Evolutionary conservation across 2,797 vertebrate genomes (phyloP).

Genomic region (Anguilla obscura): DNA sequence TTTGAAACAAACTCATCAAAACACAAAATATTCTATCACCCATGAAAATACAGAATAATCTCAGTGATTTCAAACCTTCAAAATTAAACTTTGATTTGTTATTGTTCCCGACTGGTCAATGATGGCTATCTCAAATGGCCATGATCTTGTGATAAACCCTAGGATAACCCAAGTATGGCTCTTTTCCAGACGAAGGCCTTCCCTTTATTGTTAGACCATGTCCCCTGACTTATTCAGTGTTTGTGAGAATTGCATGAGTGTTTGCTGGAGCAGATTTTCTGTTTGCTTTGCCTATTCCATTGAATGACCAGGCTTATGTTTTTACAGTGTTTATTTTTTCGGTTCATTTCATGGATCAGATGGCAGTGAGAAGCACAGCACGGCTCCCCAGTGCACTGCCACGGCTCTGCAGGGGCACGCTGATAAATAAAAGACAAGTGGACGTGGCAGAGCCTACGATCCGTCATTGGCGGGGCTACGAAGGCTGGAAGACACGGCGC

Average conservation of each 20-base stretch:
- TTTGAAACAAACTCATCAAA: not conserved
- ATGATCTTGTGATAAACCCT: not conserved
- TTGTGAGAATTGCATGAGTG: not conserved
- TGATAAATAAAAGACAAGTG: conserved; percentile 1
- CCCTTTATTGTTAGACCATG: not conserved
- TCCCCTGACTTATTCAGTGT: not conserved
- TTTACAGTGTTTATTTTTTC: not conserved
- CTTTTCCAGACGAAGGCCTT: not conserved
- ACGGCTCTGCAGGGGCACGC: not conserved
- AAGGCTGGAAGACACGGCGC: not conserved
- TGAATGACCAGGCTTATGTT: not conserved
- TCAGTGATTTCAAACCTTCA: not conserved
- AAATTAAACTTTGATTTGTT: not conserved
- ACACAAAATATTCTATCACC: not conserved
- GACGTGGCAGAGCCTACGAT: not conserved
- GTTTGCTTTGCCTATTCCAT: conserved; percentile 11
- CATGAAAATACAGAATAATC: not conserved
- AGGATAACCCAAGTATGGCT: not conserved
- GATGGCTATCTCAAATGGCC: not conserved
- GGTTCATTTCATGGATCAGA: not conserved
- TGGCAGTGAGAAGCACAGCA: not conserved
- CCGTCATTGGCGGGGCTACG: not conserved
- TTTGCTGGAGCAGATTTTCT: not conserved
- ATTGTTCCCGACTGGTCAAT: not conserved
- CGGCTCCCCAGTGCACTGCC: not conserved